Evolutionary conservation across 1,140 invertebrate genomes (phyloP).

Genomic region (Drosophila oshimai): DNA sequence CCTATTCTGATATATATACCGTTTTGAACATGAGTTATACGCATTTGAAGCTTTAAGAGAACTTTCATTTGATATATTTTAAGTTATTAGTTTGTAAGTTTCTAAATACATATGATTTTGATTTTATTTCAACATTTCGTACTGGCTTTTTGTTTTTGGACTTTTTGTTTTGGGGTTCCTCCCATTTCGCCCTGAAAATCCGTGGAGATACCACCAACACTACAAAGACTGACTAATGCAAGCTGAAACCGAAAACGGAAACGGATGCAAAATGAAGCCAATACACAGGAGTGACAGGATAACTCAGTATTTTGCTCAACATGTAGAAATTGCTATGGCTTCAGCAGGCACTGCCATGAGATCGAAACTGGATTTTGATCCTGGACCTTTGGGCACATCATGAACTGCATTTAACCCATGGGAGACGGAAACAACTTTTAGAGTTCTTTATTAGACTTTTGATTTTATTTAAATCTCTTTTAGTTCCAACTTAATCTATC

Average conservation of each 20-base stretch:
- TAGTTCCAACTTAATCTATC: conserved; percentile 9
- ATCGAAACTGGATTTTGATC: conserved; percentile 21
- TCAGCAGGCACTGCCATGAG: conserved; percentile 14
- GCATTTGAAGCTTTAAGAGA: conserved; percentile 56
- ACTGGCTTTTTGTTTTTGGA: neutral
- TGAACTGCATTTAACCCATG: conserved; percentile 28
- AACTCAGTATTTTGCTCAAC: conserved; percentile 53
- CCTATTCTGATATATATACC: conserved; percentile 34
- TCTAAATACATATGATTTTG: conserved; percentile 39
- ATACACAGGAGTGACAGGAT: neutral
- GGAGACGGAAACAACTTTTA: neutral
- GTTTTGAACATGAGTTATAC: conserved; percentile 38
- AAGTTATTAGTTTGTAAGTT: conserved; percentile 49
- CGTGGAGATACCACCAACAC: conserved; percentile 31
- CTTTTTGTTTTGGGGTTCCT: conserved; percentile 5
- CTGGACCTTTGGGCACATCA: conserved; percentile 27
- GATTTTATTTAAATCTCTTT: conserved; percentile 5
- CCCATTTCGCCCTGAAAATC: conserved; percentile 1
- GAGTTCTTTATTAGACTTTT: conserved; percentile 6
- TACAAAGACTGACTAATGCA: conserved; percentile 50
- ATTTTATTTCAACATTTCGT: conserved; percentile 35
- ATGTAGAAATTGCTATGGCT: conserved; percentile 41
- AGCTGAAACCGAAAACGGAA: conserved; percentile 10
- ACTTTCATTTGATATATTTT: conserved; percentile 26
- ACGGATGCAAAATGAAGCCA: conserved; percentile 1